Base-by-base conservation (phyloP, 1,140 invertebrate species). In the Halictus rubicundus region DNA sequence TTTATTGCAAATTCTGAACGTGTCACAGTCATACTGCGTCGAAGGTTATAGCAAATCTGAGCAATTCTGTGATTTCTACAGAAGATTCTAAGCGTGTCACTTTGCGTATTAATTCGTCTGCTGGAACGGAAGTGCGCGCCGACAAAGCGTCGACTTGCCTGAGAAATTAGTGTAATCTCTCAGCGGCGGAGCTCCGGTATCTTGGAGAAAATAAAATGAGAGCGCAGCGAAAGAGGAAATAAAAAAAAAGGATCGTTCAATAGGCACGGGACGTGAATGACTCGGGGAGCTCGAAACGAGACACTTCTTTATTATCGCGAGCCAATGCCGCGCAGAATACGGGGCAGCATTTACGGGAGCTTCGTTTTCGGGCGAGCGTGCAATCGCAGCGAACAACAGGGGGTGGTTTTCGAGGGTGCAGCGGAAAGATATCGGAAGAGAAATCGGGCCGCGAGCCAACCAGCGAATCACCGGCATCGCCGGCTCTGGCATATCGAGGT, bases 391-490 rank as follows among this genome's bases (percentile, higher is more conserved):
- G 72, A 57, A 37, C 10, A 52, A 14, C 49, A 16, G 54, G 60
- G n/a, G 46, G 42, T n/a, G 66, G 68, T 71, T 71, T 39, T 32
- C 25, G 52, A 79, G 77, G 81, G 60, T 61, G 57, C 37, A 52
- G 21, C 32, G 52, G 61, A 59, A 74, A 70, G 76, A 78, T 70
- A 71, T 78, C 76, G 76, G 81, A 83, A 83, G 25, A 66, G 27
- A 46, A 84, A 81, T 83, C 83, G 76, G 83, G 81, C 83, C 70
- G 60, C 23, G 76, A 80, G 83, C 83, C 83, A 84, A 74, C 49
- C 66, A 52, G 57, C 61, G 64, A 81, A 68, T 61, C 66, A 64
- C 68, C 52, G 42, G 23, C 61, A 52, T 52, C 63, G 66, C 66
- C 61, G 42, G 68, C n/a, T n/a, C 46, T 59, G 54, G 69, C 74